These are phyloP conservation scores for Neodiprion lecontei DNA, from an alignment of 1,140 invertebrate species.

Conservation along the genomic window DNA sequence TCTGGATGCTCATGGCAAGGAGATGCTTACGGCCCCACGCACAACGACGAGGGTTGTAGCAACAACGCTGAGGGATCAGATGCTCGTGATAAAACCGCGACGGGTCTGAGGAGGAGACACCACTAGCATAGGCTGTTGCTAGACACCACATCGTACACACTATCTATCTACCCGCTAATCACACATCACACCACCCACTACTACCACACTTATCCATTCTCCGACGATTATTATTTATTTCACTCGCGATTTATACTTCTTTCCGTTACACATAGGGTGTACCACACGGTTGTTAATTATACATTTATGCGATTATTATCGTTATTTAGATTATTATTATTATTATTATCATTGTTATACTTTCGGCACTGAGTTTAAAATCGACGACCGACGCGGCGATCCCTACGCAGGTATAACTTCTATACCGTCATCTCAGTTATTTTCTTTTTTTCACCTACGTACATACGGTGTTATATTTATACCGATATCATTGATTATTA, in stretches of 20 bases:
- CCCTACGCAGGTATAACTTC: too few relatives aligned
- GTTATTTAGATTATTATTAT: neutral
- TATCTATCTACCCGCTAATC: conserved; percentile 34
- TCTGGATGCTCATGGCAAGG: neutral
- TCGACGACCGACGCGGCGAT: too few relatives aligned
- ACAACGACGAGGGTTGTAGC: neutral
- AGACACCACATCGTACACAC: conserved; percentile 51
- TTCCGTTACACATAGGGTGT: neutral
- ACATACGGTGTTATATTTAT: too few relatives aligned
- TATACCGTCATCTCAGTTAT: too few relatives aligned
- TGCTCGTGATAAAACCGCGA: conserved; percentile 37
- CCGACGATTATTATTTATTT: conserved; percentile 3
- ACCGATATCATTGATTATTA: too few relatives aligned
- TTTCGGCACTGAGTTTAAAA: too few relatives aligned
- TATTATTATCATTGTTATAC: neutral
- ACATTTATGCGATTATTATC: neutral
- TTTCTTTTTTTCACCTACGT: too few relatives aligned
- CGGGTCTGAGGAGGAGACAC: conserved; percentile 37
- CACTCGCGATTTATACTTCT: neutral
- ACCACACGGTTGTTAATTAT: neutral
- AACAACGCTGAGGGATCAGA: conserved; percentile 21
- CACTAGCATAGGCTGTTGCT: conserved; percentile 44
- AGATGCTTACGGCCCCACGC: neutral
- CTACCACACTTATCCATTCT: conserved; percentile 22
- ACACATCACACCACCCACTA: conserved; percentile 50